Conservation (phyloP, 2,797 vertebrate species). For the Phataginus tricuspis region DNA sequence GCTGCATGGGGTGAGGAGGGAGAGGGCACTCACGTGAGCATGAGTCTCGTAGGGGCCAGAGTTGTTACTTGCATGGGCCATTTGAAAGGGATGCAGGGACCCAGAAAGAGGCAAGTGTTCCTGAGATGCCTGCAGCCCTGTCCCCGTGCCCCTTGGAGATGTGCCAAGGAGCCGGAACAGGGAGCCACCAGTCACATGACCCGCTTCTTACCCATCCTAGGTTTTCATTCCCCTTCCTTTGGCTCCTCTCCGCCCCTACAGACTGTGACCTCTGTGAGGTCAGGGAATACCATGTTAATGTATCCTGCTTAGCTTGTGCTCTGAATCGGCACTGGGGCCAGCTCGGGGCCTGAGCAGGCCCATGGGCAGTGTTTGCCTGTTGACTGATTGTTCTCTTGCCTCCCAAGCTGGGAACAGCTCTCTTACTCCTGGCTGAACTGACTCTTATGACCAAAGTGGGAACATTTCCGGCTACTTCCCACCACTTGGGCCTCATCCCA, state of each 20-base stretch:
- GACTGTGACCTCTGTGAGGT: neutral
- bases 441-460: neutral
- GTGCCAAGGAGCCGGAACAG: neutral
- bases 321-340: neutral
- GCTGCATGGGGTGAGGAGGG: slow-evolving; percentile 70
- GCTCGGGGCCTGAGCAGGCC: neutral
- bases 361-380: neutral
- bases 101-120: neutral
- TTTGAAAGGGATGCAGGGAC: neutral
- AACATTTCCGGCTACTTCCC: slow-evolving; percentile 22
- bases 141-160: neutral
- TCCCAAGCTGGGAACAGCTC: neutral
- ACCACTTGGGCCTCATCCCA: neutral
- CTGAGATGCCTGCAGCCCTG: neutral
- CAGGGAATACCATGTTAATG: neutral
- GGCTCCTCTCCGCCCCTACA: neutral
- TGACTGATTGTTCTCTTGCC: neutral
- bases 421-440: neutral
- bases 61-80: slow-evolving; percentile 67
- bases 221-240: neutral
- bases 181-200: neutral
- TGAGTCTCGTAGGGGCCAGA: slow-evolving; percentile 21
- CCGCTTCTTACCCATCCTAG: neutral
- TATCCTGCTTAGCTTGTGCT: neutral
- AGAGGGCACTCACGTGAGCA: slow-evolving; percentile 31